Evolutionary conservation across 2,113 vertebrate species (phyloP).

Genomic region (Orientallactaga bullata): DNA sequence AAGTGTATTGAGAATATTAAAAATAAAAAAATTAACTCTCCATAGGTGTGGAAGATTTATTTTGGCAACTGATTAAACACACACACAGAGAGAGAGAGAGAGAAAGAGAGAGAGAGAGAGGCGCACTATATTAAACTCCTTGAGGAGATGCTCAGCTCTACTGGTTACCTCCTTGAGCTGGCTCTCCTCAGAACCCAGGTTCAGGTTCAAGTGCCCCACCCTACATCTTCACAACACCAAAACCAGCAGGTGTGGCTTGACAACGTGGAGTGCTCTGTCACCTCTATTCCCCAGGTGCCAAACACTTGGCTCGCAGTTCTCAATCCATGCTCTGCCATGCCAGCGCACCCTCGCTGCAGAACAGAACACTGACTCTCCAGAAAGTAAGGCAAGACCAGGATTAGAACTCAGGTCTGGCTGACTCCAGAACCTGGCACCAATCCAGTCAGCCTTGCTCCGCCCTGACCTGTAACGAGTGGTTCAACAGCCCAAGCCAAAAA

Average conservation of each 20-base stretch:
- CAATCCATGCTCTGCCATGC: background rate
- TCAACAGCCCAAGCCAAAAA: background rate
- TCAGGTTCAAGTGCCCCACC: background rate
- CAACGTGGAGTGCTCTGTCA: background rate
- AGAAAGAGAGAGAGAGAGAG: background rate
- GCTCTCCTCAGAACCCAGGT: background rate
- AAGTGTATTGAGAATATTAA: constrained; percentile 73
- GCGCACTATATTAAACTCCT: background rate
- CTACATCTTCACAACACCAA: background rate
- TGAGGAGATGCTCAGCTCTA: background rate
- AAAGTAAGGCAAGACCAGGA: background rate
- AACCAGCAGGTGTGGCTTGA: background rate
- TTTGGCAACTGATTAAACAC: constrained; percentile 51
- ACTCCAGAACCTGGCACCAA: background rate
- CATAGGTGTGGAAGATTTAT: constrained; percentile 67
- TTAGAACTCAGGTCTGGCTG: background rate
- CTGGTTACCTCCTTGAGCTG: background rate
- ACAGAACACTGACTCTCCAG: background rate
- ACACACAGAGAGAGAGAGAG: background rate
- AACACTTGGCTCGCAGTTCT: background rate
- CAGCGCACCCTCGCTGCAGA: background rate
- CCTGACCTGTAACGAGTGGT: background rate
- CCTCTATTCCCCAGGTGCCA: rapidly evolving
- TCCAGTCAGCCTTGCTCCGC: no score
- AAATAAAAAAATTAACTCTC: constrained; percentile 72